A percentile compares a stretch with the other conserved stretches of the same genome.
Conservation (phyloP, 2,888 invertebrate genomes). For the Standfussiana lucernea region DNA sequence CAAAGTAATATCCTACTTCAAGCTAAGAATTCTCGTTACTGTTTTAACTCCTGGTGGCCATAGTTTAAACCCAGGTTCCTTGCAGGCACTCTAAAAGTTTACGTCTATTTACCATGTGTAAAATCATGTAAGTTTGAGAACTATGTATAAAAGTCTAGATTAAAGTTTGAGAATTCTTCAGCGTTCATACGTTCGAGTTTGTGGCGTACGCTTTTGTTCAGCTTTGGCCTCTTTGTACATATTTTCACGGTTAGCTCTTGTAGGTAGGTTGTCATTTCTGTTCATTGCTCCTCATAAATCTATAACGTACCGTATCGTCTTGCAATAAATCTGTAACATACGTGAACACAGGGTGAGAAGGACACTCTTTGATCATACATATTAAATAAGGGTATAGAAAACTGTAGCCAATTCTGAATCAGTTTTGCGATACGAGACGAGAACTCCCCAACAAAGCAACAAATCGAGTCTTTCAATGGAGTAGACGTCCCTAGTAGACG, state of each 20-base stretch:
- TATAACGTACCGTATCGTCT: neutral
- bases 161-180: slow-evolving; percentile 1
- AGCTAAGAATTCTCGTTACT: slow-evolving; percentile 20
- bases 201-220: neutral
- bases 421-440: neutral
- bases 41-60: slow-evolving; percentile 14
- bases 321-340: neutral
- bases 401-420: neutral
- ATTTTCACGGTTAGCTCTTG: neutral
- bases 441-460: neutral
- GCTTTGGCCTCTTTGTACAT: neutral
- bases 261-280: too few relatives aligned
- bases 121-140: slow-evolving; percentile 19
- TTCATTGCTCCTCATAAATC: neutral
- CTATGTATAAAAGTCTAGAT: slow-evolving; percentile 5
- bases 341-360: neutral
- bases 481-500: slow-evolving; percentile 40
- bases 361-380: neutral
- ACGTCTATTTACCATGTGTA: neutral
- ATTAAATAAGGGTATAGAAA: too few relatives aligned
- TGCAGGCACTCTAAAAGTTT: slow-evolving; percentile 41
- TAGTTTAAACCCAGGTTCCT: slow-evolving; percentile 34
- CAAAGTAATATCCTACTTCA: slow-evolving; percentile 26
- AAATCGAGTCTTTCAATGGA: neutral
- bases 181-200: neutral